Percentiles rank a stretch among this genome's conserved stretches.
phyloP scores from a whole-genome alignment of 2,797 vertebrate genomes.

The Takifugu rubripes region DNA sequence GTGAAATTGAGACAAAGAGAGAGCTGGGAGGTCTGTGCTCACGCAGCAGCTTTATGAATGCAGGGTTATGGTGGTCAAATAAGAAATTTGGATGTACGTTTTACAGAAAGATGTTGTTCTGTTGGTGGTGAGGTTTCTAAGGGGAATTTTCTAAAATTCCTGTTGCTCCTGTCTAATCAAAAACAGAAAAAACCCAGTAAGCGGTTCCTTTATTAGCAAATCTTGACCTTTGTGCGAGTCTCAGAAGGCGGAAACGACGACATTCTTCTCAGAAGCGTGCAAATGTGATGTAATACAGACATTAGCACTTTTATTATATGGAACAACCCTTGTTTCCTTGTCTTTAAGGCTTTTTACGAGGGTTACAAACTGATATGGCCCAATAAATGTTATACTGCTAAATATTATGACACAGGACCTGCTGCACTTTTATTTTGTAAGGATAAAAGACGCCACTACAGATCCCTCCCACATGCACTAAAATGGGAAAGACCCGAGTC shows the following conservation, averaged over 20 bases:
- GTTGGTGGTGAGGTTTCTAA: no score
- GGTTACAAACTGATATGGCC: slow-evolving; percentile 7
- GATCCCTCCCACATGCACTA: slow-evolving; percentile 6
- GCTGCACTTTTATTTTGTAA: not conserved
- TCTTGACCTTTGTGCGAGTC: no score
- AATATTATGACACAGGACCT: not conserved
- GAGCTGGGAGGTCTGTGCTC: no score
- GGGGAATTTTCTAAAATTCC: no score
- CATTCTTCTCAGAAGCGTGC: not conserved
- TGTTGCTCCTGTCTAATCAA: no score
- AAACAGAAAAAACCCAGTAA: no score
- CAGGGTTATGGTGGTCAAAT: not conserved
- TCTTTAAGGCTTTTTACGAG: not conserved
- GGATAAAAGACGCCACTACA: no score
- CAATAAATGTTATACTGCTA: not conserved
- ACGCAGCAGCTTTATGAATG: not conserved
- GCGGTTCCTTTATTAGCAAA: no score
- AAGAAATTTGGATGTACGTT: not conserved
- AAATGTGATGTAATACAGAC: not conserved
- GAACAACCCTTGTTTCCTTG: not conserved
- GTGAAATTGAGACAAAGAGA: slow-evolving; percentile 17
- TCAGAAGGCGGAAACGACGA: not conserved
- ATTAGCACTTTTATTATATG: not conserved
- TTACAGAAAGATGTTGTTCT: no score
- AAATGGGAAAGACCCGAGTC: slow-evolving; percentile 45